Evolutionary conservation across 2,113 vertebrate species (phyloP), one percentile per base, ranked within the genome.

Genomic region (Ranitomeya variabilis): DNA sequence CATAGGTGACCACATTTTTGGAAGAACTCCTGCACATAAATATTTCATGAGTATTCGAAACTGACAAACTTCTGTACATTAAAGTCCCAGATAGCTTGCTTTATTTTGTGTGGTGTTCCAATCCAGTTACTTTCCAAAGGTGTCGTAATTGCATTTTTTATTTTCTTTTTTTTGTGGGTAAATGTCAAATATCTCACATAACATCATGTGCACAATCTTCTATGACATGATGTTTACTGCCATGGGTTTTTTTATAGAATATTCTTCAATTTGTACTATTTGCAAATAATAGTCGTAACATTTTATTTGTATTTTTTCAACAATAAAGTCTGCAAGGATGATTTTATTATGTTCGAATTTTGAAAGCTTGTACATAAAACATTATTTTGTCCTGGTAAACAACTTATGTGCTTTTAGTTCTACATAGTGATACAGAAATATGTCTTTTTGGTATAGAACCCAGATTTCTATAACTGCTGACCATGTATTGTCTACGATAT

Each of bases 1-100:
- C 60, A 81, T 76, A 59, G 86, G 77, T 87, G 86, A 87, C 86
- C 86, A 80, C 78, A 87, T 80, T 67, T 81, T 87, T 80, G 86
- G 77, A 87, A 69, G 78, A 80, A 81, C 51, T 81, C n/a, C 66
- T 80, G 14, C 55, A 55, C 64, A 87, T 80, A 45, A 71, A 80
- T 81, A 51, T 87, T 71, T 87, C 26, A 81, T 80, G 45, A 80
- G 51, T 87, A 37, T 67, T 45, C 16, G 54, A 66, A 67, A 23
- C 52, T 83, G 64, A n/a, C 78, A 80, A 80, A 79, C 54, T 14
- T 79, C 11, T 55, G n/a, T 79, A 55, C 45, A 82, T 55, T 79
- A 21, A 82, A 83, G 21, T 52, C 21, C 37, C 21, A 13, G 37
- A 54, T 15, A 26, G 60, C 18, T n/a, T 15, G n/a, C 4, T 55